Percentiles rank a stretch among this genome's conserved stretches.
phyloP scores from a whole-genome alignment of 2,888 invertebrate genomes.

The Tethea ocularis region DNA sequence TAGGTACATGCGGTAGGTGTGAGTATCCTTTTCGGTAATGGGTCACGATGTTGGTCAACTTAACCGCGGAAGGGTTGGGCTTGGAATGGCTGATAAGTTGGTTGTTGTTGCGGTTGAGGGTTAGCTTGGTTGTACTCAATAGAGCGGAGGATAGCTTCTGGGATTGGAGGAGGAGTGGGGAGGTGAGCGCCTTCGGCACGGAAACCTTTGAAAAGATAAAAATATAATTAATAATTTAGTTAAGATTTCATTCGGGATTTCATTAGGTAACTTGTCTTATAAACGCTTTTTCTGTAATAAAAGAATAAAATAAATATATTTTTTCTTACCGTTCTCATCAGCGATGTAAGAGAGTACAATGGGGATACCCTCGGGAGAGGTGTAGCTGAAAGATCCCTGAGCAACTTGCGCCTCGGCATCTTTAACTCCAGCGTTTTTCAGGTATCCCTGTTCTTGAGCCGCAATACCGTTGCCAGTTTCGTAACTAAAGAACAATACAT shows the following conservation, averaged over 20 bases:
- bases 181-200: conserved; percentile 84
- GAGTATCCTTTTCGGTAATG: conserved; percentile 16
- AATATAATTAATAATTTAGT: conserved; percentile 6
- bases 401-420: conserved; percentile 87
- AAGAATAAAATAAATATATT: background rate
- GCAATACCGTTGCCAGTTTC: conserved; percentile 90
- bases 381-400: conserved; percentile 88
- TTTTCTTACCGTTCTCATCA: conserved; percentile 86
- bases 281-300: background rate
- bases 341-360: conserved; percentile 87
- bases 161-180: conserved; percentile 86
- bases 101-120: conserved; percentile 62
- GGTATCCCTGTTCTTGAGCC: conserved; percentile 87
- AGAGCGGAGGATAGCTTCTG: conserved; percentile 82
- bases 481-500: conserved; percentile 73
- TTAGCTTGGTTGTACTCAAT: conserved; percentile 71
- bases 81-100: conserved; percentile 31
- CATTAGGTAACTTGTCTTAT: background rate
- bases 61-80: conserved; percentile 65
- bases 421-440: conserved; percentile 87
- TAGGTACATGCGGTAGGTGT: conserved; percentile 33
- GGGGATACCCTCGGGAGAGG: conserved; percentile 88
- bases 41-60: conserved; percentile 20
- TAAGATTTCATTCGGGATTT: no score
- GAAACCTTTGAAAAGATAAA: conserved; percentile 75